Conservation (phyloP, 2,888 invertebrate genomes). For the Kuschelorhynchus macadamiae region DNA sequence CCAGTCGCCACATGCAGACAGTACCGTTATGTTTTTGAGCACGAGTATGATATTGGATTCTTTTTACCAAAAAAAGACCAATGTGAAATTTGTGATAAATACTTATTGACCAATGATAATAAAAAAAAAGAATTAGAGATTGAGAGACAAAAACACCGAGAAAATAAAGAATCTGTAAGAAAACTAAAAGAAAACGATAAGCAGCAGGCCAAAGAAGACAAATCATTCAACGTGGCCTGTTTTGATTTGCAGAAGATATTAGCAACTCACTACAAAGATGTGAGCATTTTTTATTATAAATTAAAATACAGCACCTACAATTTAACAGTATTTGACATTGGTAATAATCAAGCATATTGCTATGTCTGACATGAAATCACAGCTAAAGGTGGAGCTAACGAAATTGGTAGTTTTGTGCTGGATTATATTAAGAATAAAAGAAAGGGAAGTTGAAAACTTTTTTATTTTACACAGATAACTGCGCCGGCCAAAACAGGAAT, state of each 20-base stretch:
- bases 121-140: slow-evolving; percentile 15
- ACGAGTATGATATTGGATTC: slow-evolving; percentile 27
- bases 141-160: slow-evolving; percentile 8
- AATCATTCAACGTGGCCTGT: slow-evolving; percentile 23
- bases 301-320: too few species aligned
- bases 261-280: too few species aligned
- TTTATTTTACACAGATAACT: too few species aligned
- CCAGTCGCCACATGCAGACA: slow-evolving; percentile 24
- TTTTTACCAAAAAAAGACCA: slow-evolving; percentile 29
- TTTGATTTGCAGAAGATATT: slow-evolving; percentile 24
- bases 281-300: too few species aligned
- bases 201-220: slow-evolving; percentile 9
- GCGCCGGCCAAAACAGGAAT: too few species aligned
- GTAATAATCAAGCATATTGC: too few species aligned
- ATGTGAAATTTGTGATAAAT: slow-evolving; percentile 1
- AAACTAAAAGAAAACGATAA: slow-evolving; percentile 7
- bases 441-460: too few species aligned
- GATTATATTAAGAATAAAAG: too few species aligned
- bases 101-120: slow-evolving; percentile 1
- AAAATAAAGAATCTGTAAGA: slow-evolving; percentile 12
- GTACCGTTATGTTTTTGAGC: slow-evolving; percentile 22
- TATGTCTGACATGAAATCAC: too few species aligned
- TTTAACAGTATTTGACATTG: too few species aligned
- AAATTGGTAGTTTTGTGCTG: too few species aligned
- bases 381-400: too few species aligned